A percentile compares a stretch with the other conserved stretches of the same genome.
Evolutionary conservation across 2,113 vertebrate species (phyloP).

Genomic region (Otis tarda): DNA sequence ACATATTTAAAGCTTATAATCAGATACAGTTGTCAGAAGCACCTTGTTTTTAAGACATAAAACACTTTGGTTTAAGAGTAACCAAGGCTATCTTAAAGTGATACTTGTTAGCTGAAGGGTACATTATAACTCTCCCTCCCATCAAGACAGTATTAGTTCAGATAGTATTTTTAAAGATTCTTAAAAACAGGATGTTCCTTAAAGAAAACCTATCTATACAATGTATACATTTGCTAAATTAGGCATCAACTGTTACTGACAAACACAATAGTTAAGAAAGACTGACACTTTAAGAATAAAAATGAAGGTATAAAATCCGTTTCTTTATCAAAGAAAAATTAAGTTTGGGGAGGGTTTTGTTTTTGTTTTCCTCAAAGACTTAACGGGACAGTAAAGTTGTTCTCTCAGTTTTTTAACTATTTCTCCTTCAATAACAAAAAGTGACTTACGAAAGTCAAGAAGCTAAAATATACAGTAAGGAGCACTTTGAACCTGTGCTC

Average conservation of each 20-base stretch:
- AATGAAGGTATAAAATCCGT: neutral
- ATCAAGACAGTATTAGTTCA: neutral
- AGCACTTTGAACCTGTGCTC: neutral
- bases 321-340: neutral
- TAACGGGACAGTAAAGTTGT: neutral
- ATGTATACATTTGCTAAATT: neutral
- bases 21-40: neutral
- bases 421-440: neutral
- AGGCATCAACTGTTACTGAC: neutral
- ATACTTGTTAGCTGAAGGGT: neutral
- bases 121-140: neutral
- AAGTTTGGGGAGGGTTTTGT: neutral
- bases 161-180: too few relatives aligned
- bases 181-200: too few relatives aligned
- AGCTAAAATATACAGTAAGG: neutral
- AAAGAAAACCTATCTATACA: neutral
- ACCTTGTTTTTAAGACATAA: neutral
- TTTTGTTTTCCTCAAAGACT: neutral
- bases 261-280: neutral
- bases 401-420: neutral
- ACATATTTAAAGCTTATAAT: neutral
- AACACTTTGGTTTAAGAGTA: neutral
- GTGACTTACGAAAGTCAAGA: neutral
- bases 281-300: neutral
- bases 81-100: neutral